Evolutionary conservation across 2,113 vertebrate genomes (phyloP), one percentile per base, ranked within the genome.

Genomic region (Rissa tridactyla): DNA sequence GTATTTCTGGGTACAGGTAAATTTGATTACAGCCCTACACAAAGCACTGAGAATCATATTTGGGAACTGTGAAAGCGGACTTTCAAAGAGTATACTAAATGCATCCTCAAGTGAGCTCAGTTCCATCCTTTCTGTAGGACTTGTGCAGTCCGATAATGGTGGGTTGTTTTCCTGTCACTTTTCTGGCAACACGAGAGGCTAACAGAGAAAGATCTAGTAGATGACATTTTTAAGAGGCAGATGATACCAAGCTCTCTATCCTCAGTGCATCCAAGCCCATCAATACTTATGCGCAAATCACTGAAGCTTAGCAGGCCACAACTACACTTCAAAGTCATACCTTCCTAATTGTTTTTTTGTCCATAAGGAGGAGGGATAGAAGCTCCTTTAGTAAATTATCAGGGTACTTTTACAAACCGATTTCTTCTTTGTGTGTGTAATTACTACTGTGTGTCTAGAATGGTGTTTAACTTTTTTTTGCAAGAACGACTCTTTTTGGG

Each of bases 101-200:
- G 25, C 20, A 11, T 26, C 65, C 25, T 34, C 23, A 44, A 11
- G 49, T 32, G 27, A 95, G 22, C 29, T 90, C 29, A 42, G 32
- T 58, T n/a, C 22, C 23, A 78, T 57, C 13, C 58, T 29, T 78
- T 65, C n/a, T 18, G 8, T 2, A 25, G n/a, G 15, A 65, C n/a
- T 38, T 25, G 13, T 19, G 27, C 34, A 61, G 13, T 21, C 13
- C 0, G 0, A 13, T 15, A 10, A 36, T 11, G 9, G 1, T 49
- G 47, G 47, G 47, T 22, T 49, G 21, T 10, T 66, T 32, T 76
- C 36, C 72, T n/a, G 19, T 52, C 49, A 18, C 17, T 76, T 21
- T 57, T 49, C 27, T 30, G 18, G n/a, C 38, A 72, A 80, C 25
- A 10, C 0, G 3, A 89, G 44, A 76, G 23, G 23, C 44, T 82